Evolutionary conservation across 2,797 vertebrate species (phyloP).

Genomic region (Chloroceryle inda): DNA sequence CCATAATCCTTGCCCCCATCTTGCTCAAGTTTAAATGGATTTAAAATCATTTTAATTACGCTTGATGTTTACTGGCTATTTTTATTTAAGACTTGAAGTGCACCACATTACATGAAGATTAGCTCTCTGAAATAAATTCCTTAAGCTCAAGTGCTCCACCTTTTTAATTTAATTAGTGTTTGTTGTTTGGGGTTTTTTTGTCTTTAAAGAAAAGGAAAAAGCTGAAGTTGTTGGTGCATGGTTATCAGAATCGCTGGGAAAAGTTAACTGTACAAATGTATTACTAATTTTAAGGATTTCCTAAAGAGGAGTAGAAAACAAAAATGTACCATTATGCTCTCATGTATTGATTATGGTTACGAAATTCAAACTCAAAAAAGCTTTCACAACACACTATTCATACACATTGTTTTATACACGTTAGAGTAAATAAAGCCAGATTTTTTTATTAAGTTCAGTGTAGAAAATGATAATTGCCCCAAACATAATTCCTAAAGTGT

Average conservation of each 20-base stretch:
- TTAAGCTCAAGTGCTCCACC: constrained; percentile 3
- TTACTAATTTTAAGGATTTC: background rate
- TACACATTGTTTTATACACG: background rate
- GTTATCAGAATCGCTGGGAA: background rate
- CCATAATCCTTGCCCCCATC: constrained; percentile 12
- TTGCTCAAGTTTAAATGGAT: constrained; percentile 53
- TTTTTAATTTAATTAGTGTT: background rate
- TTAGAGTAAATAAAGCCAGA: background rate
- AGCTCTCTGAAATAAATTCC: constrained; percentile 43
- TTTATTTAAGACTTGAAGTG: constrained; percentile 57
- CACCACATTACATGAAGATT: background rate
- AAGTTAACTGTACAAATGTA: background rate
- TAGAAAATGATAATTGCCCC: background rate
- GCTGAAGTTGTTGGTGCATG: background rate
- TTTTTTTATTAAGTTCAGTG: background rate
- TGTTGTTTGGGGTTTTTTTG: background rate
- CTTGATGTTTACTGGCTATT: constrained; percentile 64
- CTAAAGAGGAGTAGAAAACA: background rate
- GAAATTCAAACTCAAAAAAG: background rate
- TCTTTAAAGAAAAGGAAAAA: background rate
- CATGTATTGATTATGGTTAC: background rate
- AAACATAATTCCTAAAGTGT: background rate
- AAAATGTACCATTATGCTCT: background rate
- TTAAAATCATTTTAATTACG: constrained; percentile 65
- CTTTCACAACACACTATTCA: background rate